phyloP scores from a whole-genome alignment of 2,888 invertebrate species.

The Coremacera marginata region DNA sequence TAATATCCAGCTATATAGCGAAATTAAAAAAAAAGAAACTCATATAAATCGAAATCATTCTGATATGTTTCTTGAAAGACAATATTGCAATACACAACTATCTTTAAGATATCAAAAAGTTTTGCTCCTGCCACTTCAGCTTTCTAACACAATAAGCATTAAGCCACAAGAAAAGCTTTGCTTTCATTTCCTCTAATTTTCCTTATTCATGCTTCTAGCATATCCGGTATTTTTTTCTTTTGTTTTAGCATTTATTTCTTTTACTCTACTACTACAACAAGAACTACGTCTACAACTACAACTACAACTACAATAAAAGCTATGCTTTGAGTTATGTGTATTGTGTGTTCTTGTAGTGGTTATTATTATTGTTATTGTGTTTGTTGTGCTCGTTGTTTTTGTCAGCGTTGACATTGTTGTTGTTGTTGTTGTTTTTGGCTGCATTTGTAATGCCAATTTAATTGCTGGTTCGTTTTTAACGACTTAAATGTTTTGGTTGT shows the following conservation, averaged over 20 bases:
- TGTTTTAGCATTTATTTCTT: background rate
- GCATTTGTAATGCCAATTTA: conserved; percentile 43
- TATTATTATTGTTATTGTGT: background rate
- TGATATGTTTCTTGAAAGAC: no score
- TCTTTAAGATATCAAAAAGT: no score
- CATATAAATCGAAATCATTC: no score
- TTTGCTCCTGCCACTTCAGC: no score
- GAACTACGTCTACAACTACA: background rate
- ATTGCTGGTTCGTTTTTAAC: conserved; percentile 46
- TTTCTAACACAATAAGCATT: no score
- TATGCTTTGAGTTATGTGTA: background rate
- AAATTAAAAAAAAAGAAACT: no score
- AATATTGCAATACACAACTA: no score
- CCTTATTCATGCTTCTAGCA: conserved; percentile 2
- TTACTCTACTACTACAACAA: background rate
- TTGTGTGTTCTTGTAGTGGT: background rate
- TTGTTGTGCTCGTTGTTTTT: background rate
- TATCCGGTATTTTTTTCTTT: background rate
- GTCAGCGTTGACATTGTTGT: background rate
- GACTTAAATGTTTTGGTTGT: conserved; percentile 38
- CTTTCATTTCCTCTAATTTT: conserved; percentile 17
- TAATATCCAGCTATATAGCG: no score
- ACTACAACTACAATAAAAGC: no score
- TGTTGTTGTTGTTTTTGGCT: background rate
- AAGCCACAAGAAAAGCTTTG: background rate